Percentiles rank a stretch among this genome's conserved stretches.
Evolutionary conservation across 2,113 vertebrate species (phyloP).

Genomic region (Pitta sordida): DNA sequence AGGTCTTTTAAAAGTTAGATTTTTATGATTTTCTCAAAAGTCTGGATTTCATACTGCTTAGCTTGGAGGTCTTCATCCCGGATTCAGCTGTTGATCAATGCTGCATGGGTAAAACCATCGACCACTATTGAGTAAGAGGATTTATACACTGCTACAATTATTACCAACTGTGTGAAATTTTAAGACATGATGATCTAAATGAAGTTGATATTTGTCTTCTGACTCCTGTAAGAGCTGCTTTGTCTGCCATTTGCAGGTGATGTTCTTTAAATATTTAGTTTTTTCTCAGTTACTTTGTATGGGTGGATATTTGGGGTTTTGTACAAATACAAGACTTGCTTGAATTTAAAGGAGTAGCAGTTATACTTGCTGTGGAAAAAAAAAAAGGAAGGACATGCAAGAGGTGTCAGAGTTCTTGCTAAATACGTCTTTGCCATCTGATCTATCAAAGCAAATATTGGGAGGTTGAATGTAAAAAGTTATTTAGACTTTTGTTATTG

Average conservation of each 20-base stretch:
- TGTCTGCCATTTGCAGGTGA: neutral
- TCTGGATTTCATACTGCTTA: neutral
- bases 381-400: neutral
- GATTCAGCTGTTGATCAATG: neutral
- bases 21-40: neutral
- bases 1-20: neutral
- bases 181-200: neutral
- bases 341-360: neutral
- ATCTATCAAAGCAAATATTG: neutral
- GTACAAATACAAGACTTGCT: neutral
- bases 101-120: neutral
- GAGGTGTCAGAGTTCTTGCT: neutral
- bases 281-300: neutral
- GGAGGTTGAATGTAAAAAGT: neutral
- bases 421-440: neutral
- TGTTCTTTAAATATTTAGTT: neutral
- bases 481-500: neutral
- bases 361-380: neutral
- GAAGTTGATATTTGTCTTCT: neutral
- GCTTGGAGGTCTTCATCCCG: neutral
- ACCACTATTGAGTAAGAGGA: neutral
- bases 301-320: neutral
- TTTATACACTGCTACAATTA: neutral
- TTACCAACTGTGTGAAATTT: neutral
- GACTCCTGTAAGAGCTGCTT: neutral